These are phyloP conservation scores for Turritopsis rubra DNA, from an alignment of 30 jellyfish, hydroid and myxozoan species.

Conservation along the genomic window DNA sequence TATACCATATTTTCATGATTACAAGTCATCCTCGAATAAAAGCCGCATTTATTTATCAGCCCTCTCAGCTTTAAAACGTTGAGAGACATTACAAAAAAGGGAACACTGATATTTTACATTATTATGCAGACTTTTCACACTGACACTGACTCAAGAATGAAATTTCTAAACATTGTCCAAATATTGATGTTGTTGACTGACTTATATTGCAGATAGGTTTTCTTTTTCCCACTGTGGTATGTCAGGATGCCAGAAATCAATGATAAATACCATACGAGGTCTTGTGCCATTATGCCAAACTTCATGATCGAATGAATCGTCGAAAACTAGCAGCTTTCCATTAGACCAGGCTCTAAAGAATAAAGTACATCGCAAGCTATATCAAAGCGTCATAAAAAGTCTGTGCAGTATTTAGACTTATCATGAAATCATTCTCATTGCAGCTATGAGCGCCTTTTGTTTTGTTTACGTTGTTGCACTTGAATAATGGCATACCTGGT, in stretches of 20 bases:
- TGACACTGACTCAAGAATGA: no score
- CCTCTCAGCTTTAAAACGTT: no score
- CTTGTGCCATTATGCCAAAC: conserved; percentile 92
- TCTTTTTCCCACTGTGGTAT: conserved; percentile 43
- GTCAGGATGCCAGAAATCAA: conserved; percentile 94
- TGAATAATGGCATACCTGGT: conserved; percentile 39
- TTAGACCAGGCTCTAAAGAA: conserved; percentile 65
- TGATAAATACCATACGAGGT: conserved; percentile 50
- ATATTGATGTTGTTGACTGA: no score
- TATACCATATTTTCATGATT: no score
- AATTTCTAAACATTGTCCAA: no score
- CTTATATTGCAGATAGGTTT: conserved; percentile 52
- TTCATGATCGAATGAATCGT: conserved; percentile 90
- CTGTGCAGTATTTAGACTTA: not conserved
- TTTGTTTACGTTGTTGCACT: not conserved
- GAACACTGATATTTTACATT: no score
- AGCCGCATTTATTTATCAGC: no score
- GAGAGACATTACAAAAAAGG: no score
- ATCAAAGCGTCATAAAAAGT: not conserved
- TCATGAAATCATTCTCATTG: not conserved
- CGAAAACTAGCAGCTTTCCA: conserved; percentile 71
- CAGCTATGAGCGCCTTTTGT: no score
- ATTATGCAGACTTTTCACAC: no score
- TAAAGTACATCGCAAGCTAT: no score
- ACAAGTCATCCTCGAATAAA: no score